Percentiles rank a stretch among this genome's conserved stretches.
These are phyloP conservation scores for Hirtodrosophila confusa DNA, from an alignment of 2,888 invertebrate species.

Conservation along the genomic window DNA sequence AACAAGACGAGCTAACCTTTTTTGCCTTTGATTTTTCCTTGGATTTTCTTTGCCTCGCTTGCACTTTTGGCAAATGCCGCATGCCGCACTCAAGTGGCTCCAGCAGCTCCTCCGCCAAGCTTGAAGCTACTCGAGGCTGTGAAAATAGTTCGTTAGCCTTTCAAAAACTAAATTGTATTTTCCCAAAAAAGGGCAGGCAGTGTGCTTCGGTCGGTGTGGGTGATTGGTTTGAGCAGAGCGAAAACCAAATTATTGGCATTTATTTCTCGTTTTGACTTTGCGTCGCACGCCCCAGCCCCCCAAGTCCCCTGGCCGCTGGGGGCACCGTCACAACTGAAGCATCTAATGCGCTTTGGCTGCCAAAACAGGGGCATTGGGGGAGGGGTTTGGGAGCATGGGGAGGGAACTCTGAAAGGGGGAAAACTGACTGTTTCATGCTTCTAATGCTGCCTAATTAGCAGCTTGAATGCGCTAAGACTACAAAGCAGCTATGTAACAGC, in stretches of 20 bases:
- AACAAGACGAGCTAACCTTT: constrained; percentile 53
- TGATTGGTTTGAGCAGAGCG: constrained; percentile 71
- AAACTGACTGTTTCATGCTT: constrained; percentile 51
- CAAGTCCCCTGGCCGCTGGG: neutral
- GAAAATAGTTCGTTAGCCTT: constrained; percentile 77
- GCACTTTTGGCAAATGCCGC: constrained; percentile 69
- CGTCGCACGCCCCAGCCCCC: constrained; percentile 8
- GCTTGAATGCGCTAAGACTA: constrained; percentile 79
- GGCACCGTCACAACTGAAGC: constrained; percentile 61
- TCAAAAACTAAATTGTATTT: constrained; percentile 75
- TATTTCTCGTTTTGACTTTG: constrained; percentile 77
- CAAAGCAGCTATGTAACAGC: constrained; percentile 65
- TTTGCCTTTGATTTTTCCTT: constrained; percentile 62
- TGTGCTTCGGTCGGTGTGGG: constrained; percentile 49
- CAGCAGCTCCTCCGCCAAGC: constrained; percentile 16
- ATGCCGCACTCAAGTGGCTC: constrained; percentile 46
- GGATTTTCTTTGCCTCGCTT: constrained; percentile 65
- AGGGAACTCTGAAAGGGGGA: neutral
- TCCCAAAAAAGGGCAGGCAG: constrained; percentile 72
- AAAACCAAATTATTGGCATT: constrained; percentile 79
- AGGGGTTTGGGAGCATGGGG: neutral
- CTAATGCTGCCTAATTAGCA: constrained; percentile 77
- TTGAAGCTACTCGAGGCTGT: constrained; percentile 58
- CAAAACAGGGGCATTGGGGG: constrained; percentile 1
- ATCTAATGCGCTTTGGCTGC: constrained; percentile 70